These are phyloP conservation scores for Drosophila helvetica DNA, from an alignment of 2,888 invertebrate species.

Conservation along the genomic window DNA sequence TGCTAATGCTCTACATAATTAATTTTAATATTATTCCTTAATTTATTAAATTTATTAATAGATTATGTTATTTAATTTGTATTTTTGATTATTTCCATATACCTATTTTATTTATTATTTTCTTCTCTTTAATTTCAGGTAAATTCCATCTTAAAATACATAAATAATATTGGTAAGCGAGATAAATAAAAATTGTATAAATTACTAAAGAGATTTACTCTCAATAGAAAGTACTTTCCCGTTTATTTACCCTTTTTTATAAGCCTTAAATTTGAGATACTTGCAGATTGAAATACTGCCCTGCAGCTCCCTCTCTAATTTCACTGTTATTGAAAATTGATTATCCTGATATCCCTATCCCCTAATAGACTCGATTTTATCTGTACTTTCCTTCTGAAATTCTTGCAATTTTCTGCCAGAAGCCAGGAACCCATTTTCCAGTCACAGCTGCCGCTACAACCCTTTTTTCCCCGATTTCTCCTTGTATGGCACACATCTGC, in stretches of 20 bases:
- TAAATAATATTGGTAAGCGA: not conserved
- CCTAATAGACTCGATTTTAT: not conserved
- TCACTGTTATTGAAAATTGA: not conserved
- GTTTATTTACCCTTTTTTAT: not conserved
- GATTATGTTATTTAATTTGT: too few species aligned
- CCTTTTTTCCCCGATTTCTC: not conserved
- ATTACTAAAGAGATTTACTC: not conserved
- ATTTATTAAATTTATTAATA: too few species aligned
- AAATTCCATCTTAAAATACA: not conserved
- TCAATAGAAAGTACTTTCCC: not conserved
- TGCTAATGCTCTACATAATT: too few species aligned
- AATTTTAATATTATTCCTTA: too few species aligned
- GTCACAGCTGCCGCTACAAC: not conserved
- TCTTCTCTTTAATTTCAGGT: not conserved
- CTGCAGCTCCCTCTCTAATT: not conserved
- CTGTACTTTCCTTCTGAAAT: not conserved
- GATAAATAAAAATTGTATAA: not conserved
- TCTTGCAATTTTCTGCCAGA: not conserved
- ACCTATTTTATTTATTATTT: not conserved
- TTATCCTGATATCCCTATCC: not conserved
- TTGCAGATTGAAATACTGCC: not conserved
- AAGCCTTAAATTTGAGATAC: not conserved
- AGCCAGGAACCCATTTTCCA: not conserved
- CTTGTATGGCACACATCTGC: slow-evolving; percentile 40
- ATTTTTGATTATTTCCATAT: too few species aligned